phyloP scores from a whole-genome alignment of 2,113 vertebrate species.

The Thamnophis sirtalis region DNA sequence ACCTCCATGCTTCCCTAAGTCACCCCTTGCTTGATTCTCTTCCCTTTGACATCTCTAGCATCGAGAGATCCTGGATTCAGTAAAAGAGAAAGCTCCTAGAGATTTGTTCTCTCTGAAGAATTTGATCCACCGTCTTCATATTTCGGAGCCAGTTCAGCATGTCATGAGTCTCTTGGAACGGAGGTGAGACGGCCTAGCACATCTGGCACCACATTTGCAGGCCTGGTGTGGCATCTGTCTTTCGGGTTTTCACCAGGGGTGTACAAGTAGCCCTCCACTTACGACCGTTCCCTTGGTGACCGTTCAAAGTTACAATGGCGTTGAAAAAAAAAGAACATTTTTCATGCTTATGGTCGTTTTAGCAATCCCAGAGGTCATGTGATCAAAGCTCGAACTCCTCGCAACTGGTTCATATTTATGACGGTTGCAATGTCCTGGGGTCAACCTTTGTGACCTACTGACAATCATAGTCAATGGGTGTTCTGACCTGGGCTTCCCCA shows the following conservation, averaged over 20 bases:
- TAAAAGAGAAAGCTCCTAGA: slow-evolving; percentile 36
- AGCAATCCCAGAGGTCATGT: not conserved
- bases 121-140: slow-evolving; percentile 78
- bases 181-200: slow-evolving; percentile 63
- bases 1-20: not conserved
- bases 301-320: not conserved
- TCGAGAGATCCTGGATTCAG: not conserved
- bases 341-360: not conserved
- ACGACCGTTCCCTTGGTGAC: not conserved
- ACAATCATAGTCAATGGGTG: not conserved
- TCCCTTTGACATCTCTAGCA: slow-evolving; percentile 1
- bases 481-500: no score
- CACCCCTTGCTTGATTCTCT: not conserved
- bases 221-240: not conserved
- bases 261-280: not conserved
- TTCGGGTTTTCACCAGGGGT: not conserved
- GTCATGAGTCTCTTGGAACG: slow-evolving; percentile 83
- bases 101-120: slow-evolving; percentile 80
- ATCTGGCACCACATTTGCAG: not conserved
- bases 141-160: slow-evolving; percentile 77
- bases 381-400: not conserved
- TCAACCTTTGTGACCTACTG: not conserved
- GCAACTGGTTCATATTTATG: not conserved
- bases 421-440: not conserved
- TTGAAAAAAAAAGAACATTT: not conserved